Base-by-base conservation (phyloP, 2,113 vertebrate genomes). In the Ptilonorhynchus violaceus region DNA sequence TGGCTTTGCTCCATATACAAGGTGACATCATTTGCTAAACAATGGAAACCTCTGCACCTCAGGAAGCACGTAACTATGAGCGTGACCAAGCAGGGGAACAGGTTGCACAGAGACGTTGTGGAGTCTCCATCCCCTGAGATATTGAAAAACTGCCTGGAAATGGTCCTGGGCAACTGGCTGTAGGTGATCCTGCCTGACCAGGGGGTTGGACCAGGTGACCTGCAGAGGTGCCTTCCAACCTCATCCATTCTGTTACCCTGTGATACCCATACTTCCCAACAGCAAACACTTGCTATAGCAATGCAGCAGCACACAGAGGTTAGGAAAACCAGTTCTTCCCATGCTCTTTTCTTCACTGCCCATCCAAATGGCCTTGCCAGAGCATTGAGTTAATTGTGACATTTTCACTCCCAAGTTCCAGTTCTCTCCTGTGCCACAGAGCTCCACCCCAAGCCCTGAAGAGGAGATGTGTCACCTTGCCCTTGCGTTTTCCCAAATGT, bases 281-380 rank as follows among this genome's bases (percentile, higher is more conserved):
- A 85, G 37, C 4, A 5, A 78, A 23, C 27, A 31, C n/a, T 62
- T 24, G 10, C 47, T 58, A 42, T 2, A 83, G 23, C 69, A 78
- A 37, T 22, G 20, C 0, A 0, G 10, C n/a, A 9, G 39, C 16
- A 35, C 39, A 24, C 22, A n/a, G 21, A 13, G 10, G 1, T 35
- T 67, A 47, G 31, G 28, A 77, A 85, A 83, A 35, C 1, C 42
- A 75, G 25, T 4, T 44, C 37, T 67, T 75, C 60, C 14, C 22
- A 3, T n/a, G 15, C 22, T 52, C 3, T 55, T 80, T 69, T 81
- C 60, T 63, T 55, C 33, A 20, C 15, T 84, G n/a, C 21, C 46
- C 28, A 31, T 35, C 24, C 28, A 12, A 30, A 27, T 50, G 39
- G 27, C 59, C 20, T 64, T 70, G 16, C 11, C 31, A 85, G 58